Evolutionary conservation across 2,113 vertebrate species (phyloP).

Genomic region (Sceloporus undulatus): DNA sequence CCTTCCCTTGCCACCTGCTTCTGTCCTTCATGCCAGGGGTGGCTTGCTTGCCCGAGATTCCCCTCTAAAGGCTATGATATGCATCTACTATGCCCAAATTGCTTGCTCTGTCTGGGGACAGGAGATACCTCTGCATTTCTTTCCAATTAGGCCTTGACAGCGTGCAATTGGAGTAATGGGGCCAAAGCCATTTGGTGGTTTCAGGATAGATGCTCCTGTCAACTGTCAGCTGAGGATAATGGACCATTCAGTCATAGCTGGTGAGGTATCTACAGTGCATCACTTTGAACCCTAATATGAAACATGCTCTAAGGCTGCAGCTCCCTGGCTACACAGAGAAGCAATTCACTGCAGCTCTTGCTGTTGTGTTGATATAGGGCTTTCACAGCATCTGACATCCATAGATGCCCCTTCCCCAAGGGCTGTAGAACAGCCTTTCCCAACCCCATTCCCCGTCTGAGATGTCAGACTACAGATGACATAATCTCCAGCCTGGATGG

Average conservation of each 20-base stretch:
- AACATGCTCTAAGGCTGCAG: not conserved
- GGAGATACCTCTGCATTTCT: not conserved
- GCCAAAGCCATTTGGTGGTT: not conserved
- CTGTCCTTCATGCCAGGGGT: not conserved
- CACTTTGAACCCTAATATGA: not conserved
- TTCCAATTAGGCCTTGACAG: not conserved
- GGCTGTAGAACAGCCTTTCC: no score
- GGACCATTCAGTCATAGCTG: not conserved
- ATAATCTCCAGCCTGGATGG: no score
- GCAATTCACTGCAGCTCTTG: not conserved
- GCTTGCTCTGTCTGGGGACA: not conserved
- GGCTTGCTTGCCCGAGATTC: not conserved
- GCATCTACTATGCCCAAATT: not conserved
- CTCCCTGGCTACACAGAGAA: not conserved
- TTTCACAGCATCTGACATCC: not conserved
- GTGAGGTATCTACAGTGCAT: not conserved
- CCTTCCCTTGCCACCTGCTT: not conserved
- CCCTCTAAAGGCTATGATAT: not conserved
- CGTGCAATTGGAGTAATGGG: slow-evolving; percentile 3
- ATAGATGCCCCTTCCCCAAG: not conserved
- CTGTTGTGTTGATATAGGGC: not conserved
- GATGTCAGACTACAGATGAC: no score
- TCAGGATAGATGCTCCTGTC: slow-evolving; percentile 1
- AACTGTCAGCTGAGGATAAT: not conserved
- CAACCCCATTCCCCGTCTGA: no score